Evolutionary conservation across 2,888 invertebrate genomes (phyloP), one percentile per base, ranked within the genome.

Genomic region (Heliothis peltigera): DNA sequence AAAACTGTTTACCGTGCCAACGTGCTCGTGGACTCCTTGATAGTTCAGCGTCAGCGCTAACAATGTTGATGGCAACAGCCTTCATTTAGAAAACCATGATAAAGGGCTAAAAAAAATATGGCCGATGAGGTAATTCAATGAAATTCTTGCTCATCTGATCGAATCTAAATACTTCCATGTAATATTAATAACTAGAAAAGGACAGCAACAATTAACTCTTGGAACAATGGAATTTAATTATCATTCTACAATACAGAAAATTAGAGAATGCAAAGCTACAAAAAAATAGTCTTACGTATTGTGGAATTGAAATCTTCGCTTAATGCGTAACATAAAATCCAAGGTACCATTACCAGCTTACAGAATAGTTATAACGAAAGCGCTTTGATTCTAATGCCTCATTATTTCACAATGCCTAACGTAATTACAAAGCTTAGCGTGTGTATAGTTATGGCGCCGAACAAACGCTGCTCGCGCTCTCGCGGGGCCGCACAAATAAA

Each of bases 1-100:
- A 69, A 68, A 59, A 83, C 75, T 81, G 79, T 79, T 84, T 79
- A 63, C 66, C 43, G 56, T 58, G 67, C 47, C 61, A 58, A 64
- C 59, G 58, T 63, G 67, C 62, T 67, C 56, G 53, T 69, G 62
- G 55, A 56, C 43, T 70, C 54, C 62, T 49, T 56, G 64, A 52
- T 68, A 61, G 59, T 61, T 66, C 58, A 44, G 52, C 60, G 63
- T 64, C 66, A 66, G 44, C 59, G 43, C 44, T 57, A 66, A 70
- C 56, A 51, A 64, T 47, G 52, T 58, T 62, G 63, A 70, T 65
- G 15, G 4, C 7, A 19, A 22, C 28, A 19, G 42, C n/a, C 48
- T 39, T 57, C 57, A 8, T 25, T 32, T 2, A 56, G 55, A 46
- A 54, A 25, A 15, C 46, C 19, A 32, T 5, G 19, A 32, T 18